Evolutionary conservation across 2,113 vertebrate genomes (phyloP), one percentile per base, ranked within the genome.

Genomic region (Todiramphus saurophagus): DNA sequence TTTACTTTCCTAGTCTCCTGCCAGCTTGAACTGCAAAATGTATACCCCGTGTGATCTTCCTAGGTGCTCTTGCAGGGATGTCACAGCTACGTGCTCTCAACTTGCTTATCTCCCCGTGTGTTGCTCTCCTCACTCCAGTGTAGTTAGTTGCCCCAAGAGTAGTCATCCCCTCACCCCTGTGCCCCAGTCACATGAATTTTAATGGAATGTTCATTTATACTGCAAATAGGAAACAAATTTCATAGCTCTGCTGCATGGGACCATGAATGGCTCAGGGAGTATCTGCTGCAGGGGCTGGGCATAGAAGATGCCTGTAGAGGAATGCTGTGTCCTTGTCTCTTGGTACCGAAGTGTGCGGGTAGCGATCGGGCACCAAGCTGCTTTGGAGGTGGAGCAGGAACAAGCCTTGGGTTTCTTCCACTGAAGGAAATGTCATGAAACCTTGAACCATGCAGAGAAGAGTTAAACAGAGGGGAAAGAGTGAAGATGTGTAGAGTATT

Each of bases 81-180:
- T 58, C 53, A 33, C 20, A 43, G 62, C 35, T 59, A 2, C 1
- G 3, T 39, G 51, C 51, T 63, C 19, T 44, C n/a, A 25, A 0
- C 1, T 6, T 35, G 35, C 41, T 0, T 48, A 15, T 75, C 16
- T 59, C n/a, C 18, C 10, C 1, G 0, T 14, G 23, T 4, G 1
- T 5, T 33, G 43, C 11, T 55, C 11, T 89, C 25, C 25, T 46
- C 31, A 24, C 63, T 11, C 59, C 19, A 7, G 3, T 25, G 10
- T 30, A 25, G 53, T 7, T 8, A 10, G 25, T 44, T 84, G 56
- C 25, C 55, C 67, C 14, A 58, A 44, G 2, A 41, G 68, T 5
- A 48, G 30, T 27, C 15, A 28, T n/a, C 3, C 5, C 41, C 62
- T 10, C 24, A 44, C 6, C 14, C 15, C 43, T 14, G 50, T 33